Percentiles rank a stretch among this genome's conserved stretches.
These are phyloP conservation scores for Pipistrellus pipistrellus DNA, from an alignment of 2,797 vertebrate species.

Conservation along the genomic window DNA sequence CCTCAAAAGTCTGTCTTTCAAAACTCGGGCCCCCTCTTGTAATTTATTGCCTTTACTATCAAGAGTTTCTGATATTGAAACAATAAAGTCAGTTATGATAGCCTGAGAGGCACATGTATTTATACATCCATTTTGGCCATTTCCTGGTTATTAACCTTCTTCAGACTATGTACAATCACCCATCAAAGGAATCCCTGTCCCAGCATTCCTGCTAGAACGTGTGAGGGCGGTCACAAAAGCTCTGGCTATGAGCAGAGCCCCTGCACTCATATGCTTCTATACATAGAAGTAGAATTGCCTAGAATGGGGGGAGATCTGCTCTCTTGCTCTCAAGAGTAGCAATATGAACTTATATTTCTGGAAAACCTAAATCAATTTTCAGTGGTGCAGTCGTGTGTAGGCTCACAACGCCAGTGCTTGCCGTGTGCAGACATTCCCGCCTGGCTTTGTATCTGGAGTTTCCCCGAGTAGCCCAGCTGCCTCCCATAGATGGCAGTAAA, in stretches of 20 bases:
- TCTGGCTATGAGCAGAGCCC: background rate
- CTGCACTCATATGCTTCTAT: background rate
- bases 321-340: background rate
- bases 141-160: background rate
- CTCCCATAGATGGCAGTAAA: constrained; percentile 84
- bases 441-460: background rate
- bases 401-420: background rate
- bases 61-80: constrained; percentile 58
- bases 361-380: background rate
- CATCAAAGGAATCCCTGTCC: background rate
- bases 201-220: background rate
- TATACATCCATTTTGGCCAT: background rate
- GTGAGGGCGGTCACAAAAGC: background rate
- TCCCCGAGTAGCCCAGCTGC: background rate
- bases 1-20: background rate
- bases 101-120: background rate
- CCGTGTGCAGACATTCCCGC: fast-evolving
- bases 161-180: background rate
- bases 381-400: background rate
- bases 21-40: background rate
- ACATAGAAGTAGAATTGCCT: background rate
- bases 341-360: background rate
- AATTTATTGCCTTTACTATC: background rate
- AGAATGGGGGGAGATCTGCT: background rate
- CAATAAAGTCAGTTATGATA: background rate